Evolutionary conservation across 2,797 vertebrate genomes (phyloP).

Genomic region (Meda fulgida): DNA sequence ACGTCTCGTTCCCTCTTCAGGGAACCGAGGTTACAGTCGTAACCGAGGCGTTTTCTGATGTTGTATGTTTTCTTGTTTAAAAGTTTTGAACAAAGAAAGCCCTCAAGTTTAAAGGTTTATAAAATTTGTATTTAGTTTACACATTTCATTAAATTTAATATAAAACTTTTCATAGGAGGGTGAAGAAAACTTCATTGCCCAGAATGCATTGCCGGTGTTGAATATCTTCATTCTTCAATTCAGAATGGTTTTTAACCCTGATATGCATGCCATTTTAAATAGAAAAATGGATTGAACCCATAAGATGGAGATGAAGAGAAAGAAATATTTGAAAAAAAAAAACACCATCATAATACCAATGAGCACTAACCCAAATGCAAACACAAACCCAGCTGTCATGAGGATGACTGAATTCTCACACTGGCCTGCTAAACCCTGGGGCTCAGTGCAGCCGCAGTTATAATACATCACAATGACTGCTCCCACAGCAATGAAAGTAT

Average conservation of each 20-base stretch:
- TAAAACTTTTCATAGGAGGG: background rate
- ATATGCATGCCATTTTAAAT: background rate
- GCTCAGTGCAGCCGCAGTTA: slow-evolving; percentile 38
- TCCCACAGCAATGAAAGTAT: slow-evolving; percentile 41
- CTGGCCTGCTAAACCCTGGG: slow-evolving; percentile 47
- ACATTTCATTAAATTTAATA: background rate
- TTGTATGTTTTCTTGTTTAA: no score
- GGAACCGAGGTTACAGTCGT: no score
- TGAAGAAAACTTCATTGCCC: background rate
- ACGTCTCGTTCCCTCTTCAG: no score
- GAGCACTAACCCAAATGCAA: background rate
- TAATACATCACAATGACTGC: slow-evolving; percentile 51
- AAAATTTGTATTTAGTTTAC: background rate
- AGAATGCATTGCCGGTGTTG: background rate
- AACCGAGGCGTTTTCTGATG: no score
- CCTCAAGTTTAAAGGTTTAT: background rate
- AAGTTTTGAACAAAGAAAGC: no score
- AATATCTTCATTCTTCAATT: background rate
- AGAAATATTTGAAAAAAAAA: background rate
- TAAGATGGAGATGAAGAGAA: background rate
- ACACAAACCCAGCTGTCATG: background rate
- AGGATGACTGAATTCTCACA: background rate
- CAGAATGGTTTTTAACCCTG: background rate
- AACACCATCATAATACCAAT: background rate
- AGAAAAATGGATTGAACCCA: background rate